phyloP scores from a whole-genome alignment of 2,888 invertebrate species.

The Acanthococcus lagerstroemiae region DNA sequence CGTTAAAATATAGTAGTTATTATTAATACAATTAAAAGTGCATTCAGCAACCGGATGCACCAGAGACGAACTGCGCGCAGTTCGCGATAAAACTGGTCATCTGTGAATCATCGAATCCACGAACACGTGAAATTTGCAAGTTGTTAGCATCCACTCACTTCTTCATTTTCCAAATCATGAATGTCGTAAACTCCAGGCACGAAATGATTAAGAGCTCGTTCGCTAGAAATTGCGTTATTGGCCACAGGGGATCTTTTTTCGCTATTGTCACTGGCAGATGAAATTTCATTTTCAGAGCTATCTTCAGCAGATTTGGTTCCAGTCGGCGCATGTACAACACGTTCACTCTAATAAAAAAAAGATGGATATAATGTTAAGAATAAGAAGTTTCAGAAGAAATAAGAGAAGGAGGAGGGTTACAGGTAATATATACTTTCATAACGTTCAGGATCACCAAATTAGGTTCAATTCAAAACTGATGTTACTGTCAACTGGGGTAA shows the following conservation, averaged over 20 bases:
- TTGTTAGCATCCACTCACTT: too few relatives aligned
- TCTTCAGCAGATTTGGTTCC: constrained; percentile 19
- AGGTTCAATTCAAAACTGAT: too few relatives aligned
- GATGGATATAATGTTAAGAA: too few relatives aligned
- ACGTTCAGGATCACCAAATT: too few relatives aligned
- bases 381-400: background rate
- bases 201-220: constrained; percentile 46
- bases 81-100: too few relatives aligned
- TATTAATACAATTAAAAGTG: too few relatives aligned
- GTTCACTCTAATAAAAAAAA: constrained; percentile 22
- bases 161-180: constrained; percentile 50
- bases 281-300: constrained; percentile 29
- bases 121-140: background rate
- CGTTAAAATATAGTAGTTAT: too few relatives aligned
- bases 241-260: constrained; percentile 5
- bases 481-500: too few relatives aligned
- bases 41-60: too few relatives aligned
- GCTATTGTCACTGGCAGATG: background rate
- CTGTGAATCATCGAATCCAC: background rate
- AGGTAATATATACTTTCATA: too few relatives aligned
- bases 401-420: too few relatives aligned
- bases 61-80: too few relatives aligned
- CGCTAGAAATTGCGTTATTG: constrained; percentile 10
- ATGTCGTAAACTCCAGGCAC: constrained; percentile 49
- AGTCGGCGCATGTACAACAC: constrained; percentile 14